A percentile compares a stretch with the other conserved stretches of the same genome.
phyloP scores from a whole-genome alignment of 2,888 invertebrate genomes.

The Sesia bembeciformis region DNA sequence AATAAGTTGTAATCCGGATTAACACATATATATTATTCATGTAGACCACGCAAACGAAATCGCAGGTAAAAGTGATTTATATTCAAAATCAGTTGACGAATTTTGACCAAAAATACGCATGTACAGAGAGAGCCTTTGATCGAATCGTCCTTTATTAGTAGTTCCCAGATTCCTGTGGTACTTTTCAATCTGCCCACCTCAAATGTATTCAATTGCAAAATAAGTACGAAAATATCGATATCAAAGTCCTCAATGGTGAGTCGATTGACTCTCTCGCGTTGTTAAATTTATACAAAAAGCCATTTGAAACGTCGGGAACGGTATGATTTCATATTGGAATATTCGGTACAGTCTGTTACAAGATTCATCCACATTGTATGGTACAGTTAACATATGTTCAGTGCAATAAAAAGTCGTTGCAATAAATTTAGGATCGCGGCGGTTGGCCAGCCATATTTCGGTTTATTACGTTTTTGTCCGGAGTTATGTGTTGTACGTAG shows the following conservation, averaged over 20 bases:
- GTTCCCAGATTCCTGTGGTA: too few relatives aligned
- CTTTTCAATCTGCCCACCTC: too few relatives aligned
- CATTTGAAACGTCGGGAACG: not conserved
- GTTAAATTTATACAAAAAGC: not conserved
- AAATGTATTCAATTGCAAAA: too few relatives aligned
- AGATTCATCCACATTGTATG: not conserved
- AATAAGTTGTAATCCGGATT: too few relatives aligned
- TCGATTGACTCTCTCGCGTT: not conserved
- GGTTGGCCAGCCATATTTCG: conserved; percentile 21
- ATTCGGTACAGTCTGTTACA: not conserved
- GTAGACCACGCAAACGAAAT: too few relatives aligned
- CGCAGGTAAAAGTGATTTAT: too few relatives aligned
- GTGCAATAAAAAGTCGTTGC: conserved; percentile 18
- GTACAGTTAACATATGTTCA: conserved; percentile 14
- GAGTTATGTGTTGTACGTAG: not conserved
- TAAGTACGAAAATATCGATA: not conserved
- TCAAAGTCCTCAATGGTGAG: not conserved
- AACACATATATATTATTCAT: too few relatives aligned
- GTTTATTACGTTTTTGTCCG: conserved; percentile 23
- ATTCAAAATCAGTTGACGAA: too few relatives aligned
- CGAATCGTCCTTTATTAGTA: too few relatives aligned
- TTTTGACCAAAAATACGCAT: too few relatives aligned
- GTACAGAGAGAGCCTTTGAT: too few relatives aligned
- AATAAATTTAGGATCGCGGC: conserved; percentile 21
- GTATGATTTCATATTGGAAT: not conserved